Base-by-base conservation (phyloP, 2,888 invertebrate genomes). In the Eupithecia inturbata region DNA sequence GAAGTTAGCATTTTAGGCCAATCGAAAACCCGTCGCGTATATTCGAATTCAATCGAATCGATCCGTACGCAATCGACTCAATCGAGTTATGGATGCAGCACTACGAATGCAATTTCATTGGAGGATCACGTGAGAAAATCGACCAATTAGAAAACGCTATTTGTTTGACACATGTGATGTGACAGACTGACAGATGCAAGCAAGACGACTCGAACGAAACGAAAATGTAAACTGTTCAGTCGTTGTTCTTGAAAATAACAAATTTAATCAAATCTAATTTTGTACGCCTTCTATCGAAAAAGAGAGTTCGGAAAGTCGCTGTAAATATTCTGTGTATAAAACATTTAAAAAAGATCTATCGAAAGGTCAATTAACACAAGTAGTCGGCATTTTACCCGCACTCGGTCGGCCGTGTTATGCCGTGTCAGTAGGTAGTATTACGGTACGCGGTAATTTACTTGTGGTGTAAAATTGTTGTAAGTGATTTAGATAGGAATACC, bases 361-460 rank as follows among this genome's bases (percentile, higher is more conserved):
- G 49, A 62, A 60, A 64, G 33, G 53, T 49, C 14, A 39, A 71
- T 68, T 66, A 64, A 64, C 63, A 64, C 63, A 77, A 79, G 79
- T 86, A 86, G 85, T 90, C 91, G 91, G 92, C 91, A 85, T 88
- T 89, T 85, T 87, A 83, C 82, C 82, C 22, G 10, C 62, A 71
- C 70, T 41, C 49, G 68, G 53, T 71, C 84, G 82, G 83, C 84
- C 83, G 79, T 84, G 83, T 83, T 85, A 85, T 88, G 93, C 91
- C 93, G 91, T 93, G 94, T 93, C 92, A 92, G 91, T 90, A 57
- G 57, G 12, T 89, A 84, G 87, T 79, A 87, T 84, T 86, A 86
- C 87, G 89, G 89, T 91, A 89, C 90, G 89, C 89, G 89, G 88
- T 91, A 91, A 89, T 90, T 92, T 91, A 87, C 85, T 85, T 87